Percentiles rank a stretch among this genome's conserved stretches.
Evolutionary conservation across 2,797 vertebrate genomes (phyloP).

Genomic region (Caiman crocodilus): DNA sequence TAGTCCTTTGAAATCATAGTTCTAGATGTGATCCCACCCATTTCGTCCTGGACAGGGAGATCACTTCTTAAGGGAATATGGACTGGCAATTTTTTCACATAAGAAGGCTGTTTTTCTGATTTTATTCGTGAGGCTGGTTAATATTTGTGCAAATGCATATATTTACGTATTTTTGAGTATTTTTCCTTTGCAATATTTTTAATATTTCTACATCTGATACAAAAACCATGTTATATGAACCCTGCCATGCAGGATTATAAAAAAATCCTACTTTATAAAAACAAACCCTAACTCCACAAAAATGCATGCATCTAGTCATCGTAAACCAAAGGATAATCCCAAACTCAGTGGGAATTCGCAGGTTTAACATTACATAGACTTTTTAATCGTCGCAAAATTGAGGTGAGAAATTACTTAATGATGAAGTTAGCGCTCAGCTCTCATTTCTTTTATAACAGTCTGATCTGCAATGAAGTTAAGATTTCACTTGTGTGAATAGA

Average conservation of each 20-base stretch:
- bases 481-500: background rate
- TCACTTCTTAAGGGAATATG: background rate
- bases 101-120: background rate
- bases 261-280: background rate
- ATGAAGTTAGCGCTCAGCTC: background rate
- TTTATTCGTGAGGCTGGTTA: background rate
- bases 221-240: background rate
- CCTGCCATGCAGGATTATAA: background rate
- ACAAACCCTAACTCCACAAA: background rate
- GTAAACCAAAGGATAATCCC: background rate
- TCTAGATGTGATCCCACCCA: background rate
- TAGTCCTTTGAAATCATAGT: background rate
- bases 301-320: background rate
- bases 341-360: background rate
- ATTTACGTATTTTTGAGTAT: background rate
- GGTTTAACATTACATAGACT: background rate
- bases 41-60: background rate
- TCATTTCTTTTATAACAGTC: background rate
- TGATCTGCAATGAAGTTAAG: background rate
- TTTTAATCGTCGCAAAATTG: background rate
- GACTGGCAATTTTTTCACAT: too few relatives aligned
- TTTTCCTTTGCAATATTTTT: background rate
- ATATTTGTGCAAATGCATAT: background rate
- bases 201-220: background rate
- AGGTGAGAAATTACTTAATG: background rate